These are phyloP conservation scores for Diploscapter pachys DNA, from an alignment of 1,140 invertebrate species.

Conservation along the genomic window DNA sequence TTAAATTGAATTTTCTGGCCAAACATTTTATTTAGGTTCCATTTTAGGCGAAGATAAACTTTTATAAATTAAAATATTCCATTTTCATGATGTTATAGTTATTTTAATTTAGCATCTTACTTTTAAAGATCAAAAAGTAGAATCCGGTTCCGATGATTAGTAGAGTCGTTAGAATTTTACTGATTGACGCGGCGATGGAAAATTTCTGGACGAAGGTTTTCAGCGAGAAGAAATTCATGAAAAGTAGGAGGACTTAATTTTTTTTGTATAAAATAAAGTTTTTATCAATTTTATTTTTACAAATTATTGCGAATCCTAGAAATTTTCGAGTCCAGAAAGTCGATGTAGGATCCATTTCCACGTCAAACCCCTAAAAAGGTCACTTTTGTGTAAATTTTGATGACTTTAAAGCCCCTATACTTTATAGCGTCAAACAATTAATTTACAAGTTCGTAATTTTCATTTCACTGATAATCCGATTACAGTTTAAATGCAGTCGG, in stretches of 20 bases:
- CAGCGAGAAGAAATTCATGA: conserved; percentile 52
- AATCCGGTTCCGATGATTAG: conserved; percentile 50
- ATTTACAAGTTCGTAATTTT: too few relatives aligned
- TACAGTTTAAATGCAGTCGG: too few relatives aligned
- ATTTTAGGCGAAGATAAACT: not conserved
- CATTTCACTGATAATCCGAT: too few relatives aligned
- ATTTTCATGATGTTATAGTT: not conserved
- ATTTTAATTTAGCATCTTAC: not conserved
- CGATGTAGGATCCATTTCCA: conserved; percentile 18
- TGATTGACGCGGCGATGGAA: conserved; percentile 48
- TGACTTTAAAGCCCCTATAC: too few relatives aligned
- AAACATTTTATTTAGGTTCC: not conserved
- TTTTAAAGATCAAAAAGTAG: conserved; percentile 47
- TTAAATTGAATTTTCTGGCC: not conserved
- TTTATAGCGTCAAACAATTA: too few relatives aligned
- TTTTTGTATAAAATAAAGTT: conserved; percentile 25
- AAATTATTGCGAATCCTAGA: conserved; percentile 19
- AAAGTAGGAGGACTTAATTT: conserved; percentile 22
- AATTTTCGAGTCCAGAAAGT: conserved; percentile 27
- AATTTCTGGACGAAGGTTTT: conserved; percentile 45
- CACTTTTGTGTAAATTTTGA: too few relatives aligned
- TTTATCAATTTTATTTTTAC: not conserved
- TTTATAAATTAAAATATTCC: conserved; percentile 6
- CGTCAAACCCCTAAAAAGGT: conserved; percentile 18
- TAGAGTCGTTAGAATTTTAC: conserved; percentile 46